These are phyloP conservation scores for Ispidina lecontei DNA, from an alignment of 2,797 vertebrate genomes.

Conservation along the genomic window DNA sequence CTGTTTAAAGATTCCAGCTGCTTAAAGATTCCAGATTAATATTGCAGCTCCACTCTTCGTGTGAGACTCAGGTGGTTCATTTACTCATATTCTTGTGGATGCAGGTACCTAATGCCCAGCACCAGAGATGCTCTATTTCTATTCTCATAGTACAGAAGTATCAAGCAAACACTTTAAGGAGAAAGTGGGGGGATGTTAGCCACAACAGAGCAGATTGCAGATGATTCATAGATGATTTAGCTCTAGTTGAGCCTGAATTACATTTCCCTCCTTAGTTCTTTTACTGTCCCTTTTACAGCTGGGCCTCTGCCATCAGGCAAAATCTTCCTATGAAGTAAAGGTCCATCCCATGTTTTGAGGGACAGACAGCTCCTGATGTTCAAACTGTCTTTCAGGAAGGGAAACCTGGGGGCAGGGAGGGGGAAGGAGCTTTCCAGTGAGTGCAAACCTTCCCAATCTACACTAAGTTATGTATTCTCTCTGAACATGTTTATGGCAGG, in stretches of 20 bases:
- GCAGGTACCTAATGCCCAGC: background rate
- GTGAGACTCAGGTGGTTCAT: background rate
- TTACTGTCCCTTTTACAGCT: background rate
- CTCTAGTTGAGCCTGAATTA: conserved; percentile 40
- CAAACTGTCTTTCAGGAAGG: background rate
- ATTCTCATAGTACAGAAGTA: background rate
- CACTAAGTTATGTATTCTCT: background rate
- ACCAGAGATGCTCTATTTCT: background rate
- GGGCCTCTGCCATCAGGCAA: background rate
- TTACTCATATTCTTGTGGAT: background rate
- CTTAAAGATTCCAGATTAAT: background rate
- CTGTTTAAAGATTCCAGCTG: background rate
- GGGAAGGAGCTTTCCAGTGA: background rate
- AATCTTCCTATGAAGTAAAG: background rate
- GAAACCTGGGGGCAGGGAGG: background rate
- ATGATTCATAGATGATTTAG: conserved; percentile 16
- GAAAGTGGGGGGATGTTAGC: conserved; percentile 24
- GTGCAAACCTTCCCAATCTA: background rate
- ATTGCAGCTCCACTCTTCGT: background rate
- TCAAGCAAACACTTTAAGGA: background rate
- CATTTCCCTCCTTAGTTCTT: background rate
- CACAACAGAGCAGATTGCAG: conserved; percentile 28
- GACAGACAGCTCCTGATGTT: background rate
- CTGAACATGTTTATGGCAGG: background rate
- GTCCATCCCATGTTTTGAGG: background rate